Evolutionary conservation across 1,140 invertebrate species (phyloP), one percentile per base, ranked within the genome.

Genomic region (Drosophila asahinai): DNA sequence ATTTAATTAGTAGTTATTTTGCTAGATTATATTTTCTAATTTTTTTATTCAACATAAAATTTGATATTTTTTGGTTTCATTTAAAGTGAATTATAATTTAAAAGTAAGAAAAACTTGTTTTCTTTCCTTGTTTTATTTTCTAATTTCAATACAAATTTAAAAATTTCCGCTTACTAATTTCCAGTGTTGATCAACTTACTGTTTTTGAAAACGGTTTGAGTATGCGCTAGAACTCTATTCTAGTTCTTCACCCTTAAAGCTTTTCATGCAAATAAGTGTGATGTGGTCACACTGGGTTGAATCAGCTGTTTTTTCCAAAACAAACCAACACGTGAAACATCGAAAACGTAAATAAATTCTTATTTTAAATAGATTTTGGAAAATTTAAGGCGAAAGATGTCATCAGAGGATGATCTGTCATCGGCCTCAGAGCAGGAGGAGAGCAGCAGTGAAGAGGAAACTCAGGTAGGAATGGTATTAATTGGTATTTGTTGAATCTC

Each of bases 361-460:
- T 14, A 59, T 36, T 49, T 72, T 6, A 1, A 27, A 51, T 1
- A 2, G 15, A 51, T 33, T 25, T 25, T 0, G 15, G 27, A 5
- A 6, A 36, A n/a, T 33, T 33, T 36, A 15, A 15, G 30, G 1
- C 5, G 9, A 11, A 22, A 49, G 0, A 87, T 83, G 83, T 55
- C 63, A 1, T 83, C 80, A 55, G 57, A 40, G 22, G 68, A 81
- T 45, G 84, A 89, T 17, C 59, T 78, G 5, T 57, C 38, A 0
- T 62, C 54, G 2, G 77, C 38, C 6, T 51, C 86, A 1, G 84
- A 87, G 2, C 70, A 63, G 4, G 73, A 81, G 15, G 36, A 25
- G 2, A 30, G 38, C 52, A 36, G 33, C 48, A 71, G 73, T n/a
- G 86, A 87, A 27, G 70, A 87, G 1, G 74, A 84, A 11, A 78